phyloP scores from a whole-genome alignment of 2,797 vertebrate genomes.

The Phataginus tetradactyla region DNA sequence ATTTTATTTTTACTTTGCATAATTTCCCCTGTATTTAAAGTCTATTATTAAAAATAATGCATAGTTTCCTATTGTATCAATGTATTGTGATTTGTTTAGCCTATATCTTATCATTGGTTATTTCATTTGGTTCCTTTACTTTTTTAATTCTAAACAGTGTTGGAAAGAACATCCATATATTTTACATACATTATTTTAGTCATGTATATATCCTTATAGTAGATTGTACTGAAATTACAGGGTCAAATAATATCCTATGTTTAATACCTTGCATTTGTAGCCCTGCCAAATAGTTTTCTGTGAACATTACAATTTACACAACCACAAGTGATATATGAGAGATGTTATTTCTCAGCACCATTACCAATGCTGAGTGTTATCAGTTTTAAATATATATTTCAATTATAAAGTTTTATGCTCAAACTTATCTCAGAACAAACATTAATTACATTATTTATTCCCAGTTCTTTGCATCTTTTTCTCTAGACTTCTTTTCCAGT shows the following conservation, averaged over 20 bases:
- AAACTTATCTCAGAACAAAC: background rate
- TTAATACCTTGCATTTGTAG: background rate
- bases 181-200: background rate
- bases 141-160: background rate
- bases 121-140: background rate
- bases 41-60: background rate
- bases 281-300: background rate
- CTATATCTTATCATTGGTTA: background rate
- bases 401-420: background rate
- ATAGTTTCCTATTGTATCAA: background rate
- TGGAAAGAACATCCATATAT: background rate
- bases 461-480: background rate
- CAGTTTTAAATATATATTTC: background rate
- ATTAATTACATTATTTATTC: background rate
- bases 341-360: background rate
- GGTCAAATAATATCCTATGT: background rate
- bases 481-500: background rate
- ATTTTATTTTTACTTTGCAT: slow-evolving; percentile 19
- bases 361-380: background rate
- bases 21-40: background rate
- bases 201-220: background rate
- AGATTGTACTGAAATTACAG: background rate
- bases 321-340: background rate
- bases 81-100: background rate
- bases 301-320: background rate